These are phyloP conservation scores for Caenorhabditis becei DNA, from an alignment of 2,888 invertebrate genomes.

Conservation along the genomic window DNA sequence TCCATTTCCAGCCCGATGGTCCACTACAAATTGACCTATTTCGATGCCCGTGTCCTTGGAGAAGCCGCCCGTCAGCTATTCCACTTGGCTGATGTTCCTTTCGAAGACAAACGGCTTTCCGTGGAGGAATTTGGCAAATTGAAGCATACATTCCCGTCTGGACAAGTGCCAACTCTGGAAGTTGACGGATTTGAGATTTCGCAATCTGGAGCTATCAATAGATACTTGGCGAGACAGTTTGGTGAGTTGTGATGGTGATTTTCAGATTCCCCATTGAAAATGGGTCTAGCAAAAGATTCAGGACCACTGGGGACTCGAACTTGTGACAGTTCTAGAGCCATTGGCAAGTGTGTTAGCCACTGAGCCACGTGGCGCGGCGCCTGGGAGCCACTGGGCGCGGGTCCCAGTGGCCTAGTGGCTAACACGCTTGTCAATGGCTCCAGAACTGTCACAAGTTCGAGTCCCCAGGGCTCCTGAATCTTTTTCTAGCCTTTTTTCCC, in stretches of 20 bases:
- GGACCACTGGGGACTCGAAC: too few species aligned
- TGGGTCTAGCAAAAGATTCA: too few species aligned
- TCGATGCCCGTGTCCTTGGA: conserved; percentile 43
- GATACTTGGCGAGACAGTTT: conserved; percentile 43
- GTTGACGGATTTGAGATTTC: conserved; percentile 22
- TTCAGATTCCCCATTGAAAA: too few species aligned
- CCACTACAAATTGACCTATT: conserved; percentile 49
- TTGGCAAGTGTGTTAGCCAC: too few species aligned
- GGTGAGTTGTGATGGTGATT: conserved; percentile 7
- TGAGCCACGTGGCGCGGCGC: too few species aligned
- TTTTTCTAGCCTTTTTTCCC: too few species aligned
- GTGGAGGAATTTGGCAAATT: conserved; percentile 18
- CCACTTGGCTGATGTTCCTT: conserved; percentile 23
- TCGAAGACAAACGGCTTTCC: conserved; percentile 12
- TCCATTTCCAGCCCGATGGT: background rate
- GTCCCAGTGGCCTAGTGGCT: too few species aligned
- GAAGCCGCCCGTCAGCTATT: conserved; percentile 33
- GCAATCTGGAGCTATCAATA: conserved; percentile 22
- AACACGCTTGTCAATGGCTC: too few species aligned
- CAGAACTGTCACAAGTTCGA: too few species aligned
- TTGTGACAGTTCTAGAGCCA: too few species aligned
- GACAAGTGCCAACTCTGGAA: conserved; percentile 35
- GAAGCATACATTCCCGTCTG: conserved; percentile 30
- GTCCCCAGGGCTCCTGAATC: too few species aligned
- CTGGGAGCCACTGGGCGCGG: too few species aligned